phyloP scores from a whole-genome alignment of 2,113 vertebrate species.

The Perca schrenkii region DNA sequence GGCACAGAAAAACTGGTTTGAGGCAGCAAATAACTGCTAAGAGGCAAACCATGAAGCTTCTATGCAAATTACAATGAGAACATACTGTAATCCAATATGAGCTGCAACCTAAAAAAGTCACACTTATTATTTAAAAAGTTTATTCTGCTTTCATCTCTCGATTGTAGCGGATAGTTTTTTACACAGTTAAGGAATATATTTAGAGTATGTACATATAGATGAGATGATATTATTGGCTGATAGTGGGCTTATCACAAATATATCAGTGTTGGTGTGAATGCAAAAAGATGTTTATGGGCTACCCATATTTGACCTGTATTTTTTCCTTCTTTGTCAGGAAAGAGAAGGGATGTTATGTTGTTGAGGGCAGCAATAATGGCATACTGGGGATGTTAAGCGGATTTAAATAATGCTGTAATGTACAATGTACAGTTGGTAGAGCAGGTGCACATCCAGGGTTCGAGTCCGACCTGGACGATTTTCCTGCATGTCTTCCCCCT shows the following conservation, averaged over 20 bases:
- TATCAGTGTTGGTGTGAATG: neutral
- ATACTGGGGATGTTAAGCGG: neutral
- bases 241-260: neutral
- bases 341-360: neutral
- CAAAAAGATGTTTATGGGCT: neutral
- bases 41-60: constrained; percentile 36
- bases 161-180: neutral
- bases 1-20: constrained; percentile 73
- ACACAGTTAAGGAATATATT: neutral
- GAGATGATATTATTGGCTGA: neutral
- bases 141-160: neutral
- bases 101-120: neutral
- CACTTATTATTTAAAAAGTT: neutral
- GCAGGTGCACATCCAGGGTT: no score
- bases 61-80: constrained; percentile 30
- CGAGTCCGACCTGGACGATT: no score
- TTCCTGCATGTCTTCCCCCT: no score
- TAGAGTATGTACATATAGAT: neutral
- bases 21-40: constrained; percentile 55
- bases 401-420: neutral
- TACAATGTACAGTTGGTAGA: neutral
- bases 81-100: neutral
- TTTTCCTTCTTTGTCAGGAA: neutral
- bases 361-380: neutral
- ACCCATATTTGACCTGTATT: neutral